Conservation (phyloP, 2,888 invertebrate genomes). For the Julus scandinavius region DNA sequence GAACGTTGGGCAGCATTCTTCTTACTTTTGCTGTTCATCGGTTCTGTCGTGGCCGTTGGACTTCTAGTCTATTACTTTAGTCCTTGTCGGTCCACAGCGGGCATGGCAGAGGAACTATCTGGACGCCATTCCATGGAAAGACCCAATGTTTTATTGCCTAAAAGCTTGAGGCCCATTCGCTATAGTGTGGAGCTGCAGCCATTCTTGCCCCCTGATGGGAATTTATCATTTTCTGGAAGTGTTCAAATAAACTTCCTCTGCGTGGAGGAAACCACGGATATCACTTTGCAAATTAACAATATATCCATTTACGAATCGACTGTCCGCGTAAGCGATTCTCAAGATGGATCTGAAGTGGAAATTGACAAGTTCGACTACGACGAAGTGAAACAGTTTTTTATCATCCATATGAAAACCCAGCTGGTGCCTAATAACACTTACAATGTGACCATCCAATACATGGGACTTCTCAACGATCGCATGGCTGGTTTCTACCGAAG, state of each 20-base stretch:
- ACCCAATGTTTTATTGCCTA: conserved; percentile 72
- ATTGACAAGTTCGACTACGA: conserved; percentile 47
- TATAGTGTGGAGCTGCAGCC: conserved; percentile 79
- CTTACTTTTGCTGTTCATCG: conserved; percentile 72
- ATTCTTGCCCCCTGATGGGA: conserved; percentile 73
- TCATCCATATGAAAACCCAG: conserved; percentile 39
- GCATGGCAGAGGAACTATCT: not conserved
- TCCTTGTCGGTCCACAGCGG: conserved; percentile 50
- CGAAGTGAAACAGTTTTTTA: conserved; percentile 50
- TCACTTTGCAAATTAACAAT: conserved; percentile 81
- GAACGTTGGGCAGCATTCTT: conserved; percentile 75
- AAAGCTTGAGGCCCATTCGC: conserved; percentile 74
- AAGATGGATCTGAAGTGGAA: conserved; percentile 11
- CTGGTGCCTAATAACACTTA: conserved; percentile 72
- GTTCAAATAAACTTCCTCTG: conserved; percentile 71
- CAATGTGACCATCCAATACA: conserved; percentile 75
- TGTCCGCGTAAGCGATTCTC: conserved; percentile 63
- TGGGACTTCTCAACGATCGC: conserved; percentile 78
- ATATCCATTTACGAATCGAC: conserved; percentile 73
- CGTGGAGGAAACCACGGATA: conserved; percentile 72
- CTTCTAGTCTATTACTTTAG: conserved; percentile 82
- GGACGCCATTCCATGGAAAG: not conserved
- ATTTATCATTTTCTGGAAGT: conserved; percentile 79
- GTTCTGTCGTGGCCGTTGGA: conserved; percentile 76
- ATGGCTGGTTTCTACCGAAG: conserved; percentile 85